Conservation (phyloP, 2,797 vertebrate genomes). For the Coilia nasus region DNA sequence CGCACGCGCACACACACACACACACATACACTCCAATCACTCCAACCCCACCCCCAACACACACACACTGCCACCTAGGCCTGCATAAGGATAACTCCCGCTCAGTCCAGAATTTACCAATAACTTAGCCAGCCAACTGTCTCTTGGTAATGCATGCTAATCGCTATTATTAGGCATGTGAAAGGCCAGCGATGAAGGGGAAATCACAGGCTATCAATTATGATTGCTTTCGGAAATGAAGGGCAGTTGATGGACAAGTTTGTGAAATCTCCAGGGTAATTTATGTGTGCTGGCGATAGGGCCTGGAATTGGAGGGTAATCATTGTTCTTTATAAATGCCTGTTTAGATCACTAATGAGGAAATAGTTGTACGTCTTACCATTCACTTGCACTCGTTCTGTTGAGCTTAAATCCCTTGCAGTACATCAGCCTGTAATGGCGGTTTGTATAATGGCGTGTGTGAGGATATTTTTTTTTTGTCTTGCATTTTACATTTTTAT, state of each 20-base stretch:
- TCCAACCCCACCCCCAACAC: neutral
- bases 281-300: neutral
- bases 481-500: conserved; percentile 40
- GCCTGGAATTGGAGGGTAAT: neutral
- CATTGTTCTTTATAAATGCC: conserved; percentile 34
- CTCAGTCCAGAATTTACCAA: conserved; percentile 32
- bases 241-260: conserved; percentile 42
- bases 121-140: conserved; percentile 43
- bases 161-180: conserved; percentile 44
- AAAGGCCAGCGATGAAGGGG: conserved; percentile 35
- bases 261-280: conserved; percentile 33
- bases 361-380: neutral
- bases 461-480: neutral
- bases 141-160: conserved; percentile 45
- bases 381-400: neutral
- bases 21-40: neutral
- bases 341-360: conserved; percentile 1
- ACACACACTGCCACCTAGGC: conserved; percentile 7
- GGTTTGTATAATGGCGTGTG: neutral
- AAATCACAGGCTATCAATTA: conserved; percentile 40
- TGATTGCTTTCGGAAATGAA: conserved; percentile 43
- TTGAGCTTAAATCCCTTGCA: neutral
- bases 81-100: neutral
- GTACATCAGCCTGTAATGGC: neutral
- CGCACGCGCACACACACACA: conserved; percentile 2